Conservation (phyloP, 2,113 vertebrate species). For the Bubo scandiacus region DNA sequence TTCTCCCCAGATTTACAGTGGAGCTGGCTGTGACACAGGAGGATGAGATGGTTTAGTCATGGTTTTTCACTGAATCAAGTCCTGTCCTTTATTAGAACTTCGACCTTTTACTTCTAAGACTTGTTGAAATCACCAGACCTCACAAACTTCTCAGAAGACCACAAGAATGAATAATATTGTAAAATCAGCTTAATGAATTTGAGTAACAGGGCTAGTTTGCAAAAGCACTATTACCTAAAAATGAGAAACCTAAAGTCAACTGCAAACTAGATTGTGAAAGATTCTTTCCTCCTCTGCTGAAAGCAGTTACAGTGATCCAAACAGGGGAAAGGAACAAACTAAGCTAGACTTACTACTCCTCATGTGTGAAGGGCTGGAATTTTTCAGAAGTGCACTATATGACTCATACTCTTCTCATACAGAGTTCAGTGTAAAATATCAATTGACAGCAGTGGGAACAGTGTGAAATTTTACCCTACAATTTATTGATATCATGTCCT, state of each 20-base stretch:
- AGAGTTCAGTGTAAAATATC: neutral
- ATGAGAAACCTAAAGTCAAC: neutral
- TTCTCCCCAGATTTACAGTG: neutral
- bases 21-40: neutral
- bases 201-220: constrained; percentile 23
- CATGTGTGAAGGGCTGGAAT: neutral
- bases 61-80: constrained; percentile 6
- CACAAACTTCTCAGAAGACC: neutral
- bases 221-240: constrained; percentile 35
- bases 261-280: neutral
- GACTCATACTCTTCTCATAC: neutral
- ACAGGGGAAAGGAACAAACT: neutral
- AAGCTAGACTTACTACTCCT: neutral
- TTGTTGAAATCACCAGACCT: constrained; percentile 27
- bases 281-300: neutral
- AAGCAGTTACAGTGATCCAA: neutral
- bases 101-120: constrained; percentile 39
- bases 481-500: constrained; percentile 51
- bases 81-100: neutral
- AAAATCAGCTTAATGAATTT: constrained; percentile 29
- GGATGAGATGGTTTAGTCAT: constrained; percentile 13
- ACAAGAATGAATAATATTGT: neutral
- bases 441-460: constrained; percentile 18
- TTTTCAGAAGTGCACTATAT: neutral
- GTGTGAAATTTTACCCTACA: constrained; percentile 21